Conservation (phyloP, 37 sponge, comb jelly and placozoan species). For the Bolinopsis microptera region DNA sequence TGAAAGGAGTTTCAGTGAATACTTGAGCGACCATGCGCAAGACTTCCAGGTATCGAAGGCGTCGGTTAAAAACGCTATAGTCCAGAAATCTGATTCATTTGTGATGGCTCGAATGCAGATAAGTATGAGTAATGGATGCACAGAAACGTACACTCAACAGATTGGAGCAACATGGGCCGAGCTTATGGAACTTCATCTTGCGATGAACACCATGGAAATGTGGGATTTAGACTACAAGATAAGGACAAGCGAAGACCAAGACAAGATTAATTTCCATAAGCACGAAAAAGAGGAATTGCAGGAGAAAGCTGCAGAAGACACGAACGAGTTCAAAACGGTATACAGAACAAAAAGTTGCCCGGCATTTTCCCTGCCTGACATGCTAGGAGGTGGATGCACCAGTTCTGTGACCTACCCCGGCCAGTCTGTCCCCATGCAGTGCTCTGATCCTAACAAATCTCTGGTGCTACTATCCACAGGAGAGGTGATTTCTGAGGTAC, state of each 20-base stretch:
- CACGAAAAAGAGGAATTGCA: background rate
- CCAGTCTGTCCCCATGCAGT: background rate
- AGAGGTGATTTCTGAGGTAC: background rate
- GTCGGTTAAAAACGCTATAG: background rate
- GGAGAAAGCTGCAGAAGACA: background rate
- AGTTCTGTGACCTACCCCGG: background rate
- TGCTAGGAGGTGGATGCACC: background rate
- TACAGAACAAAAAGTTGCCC: background rate
- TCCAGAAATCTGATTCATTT: background rate
- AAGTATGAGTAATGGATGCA: background rate
- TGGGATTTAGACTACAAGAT: slow-evolving; percentile 10
- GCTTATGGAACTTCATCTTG: background rate
- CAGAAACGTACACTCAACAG: background rate
- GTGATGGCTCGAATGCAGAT: slow-evolving; percentile 17
- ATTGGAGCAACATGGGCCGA: background rate
- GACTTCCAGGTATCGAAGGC: slow-evolving; percentile 1
- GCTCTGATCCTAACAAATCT: background rate
- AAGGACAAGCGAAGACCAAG: background rate
- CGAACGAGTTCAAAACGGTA: background rate
- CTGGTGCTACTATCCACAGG: background rate
- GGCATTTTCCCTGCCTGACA: background rate
- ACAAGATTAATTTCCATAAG: background rate
- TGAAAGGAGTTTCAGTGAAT: background rate
- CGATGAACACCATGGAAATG: background rate
- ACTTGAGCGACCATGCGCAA: background rate